These are phyloP conservation scores for Neodiprion virginianus DNA, from an alignment of 1,140 invertebrate genomes.

Conservation along the genomic window DNA sequence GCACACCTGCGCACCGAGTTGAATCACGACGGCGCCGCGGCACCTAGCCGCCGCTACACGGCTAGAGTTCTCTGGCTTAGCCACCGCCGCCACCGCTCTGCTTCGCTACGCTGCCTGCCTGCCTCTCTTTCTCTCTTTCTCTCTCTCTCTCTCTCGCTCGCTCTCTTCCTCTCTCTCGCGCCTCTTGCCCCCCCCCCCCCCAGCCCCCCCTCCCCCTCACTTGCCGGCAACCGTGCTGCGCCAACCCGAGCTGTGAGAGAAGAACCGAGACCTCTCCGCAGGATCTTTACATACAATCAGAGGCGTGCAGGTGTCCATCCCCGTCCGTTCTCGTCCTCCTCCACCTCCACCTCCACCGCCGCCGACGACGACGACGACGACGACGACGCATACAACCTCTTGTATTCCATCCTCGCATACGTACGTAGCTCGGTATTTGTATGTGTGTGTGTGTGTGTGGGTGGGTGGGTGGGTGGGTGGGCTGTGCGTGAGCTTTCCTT, in stretches of 20 bases:
- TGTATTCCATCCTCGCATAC: neutral
- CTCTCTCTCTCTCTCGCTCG: slow-evolving; percentile 25
- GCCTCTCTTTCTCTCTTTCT: slow-evolving; percentile 38
- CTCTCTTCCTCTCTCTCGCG: slow-evolving; percentile 25
- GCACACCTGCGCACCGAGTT: slow-evolving; percentile 60
- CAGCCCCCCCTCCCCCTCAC: neutral
- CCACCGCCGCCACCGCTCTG: neutral
- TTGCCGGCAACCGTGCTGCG: neutral
- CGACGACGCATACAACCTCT: too few relatives aligned
- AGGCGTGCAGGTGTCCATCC: slow-evolving; percentile 52
- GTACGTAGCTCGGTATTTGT: neutral
- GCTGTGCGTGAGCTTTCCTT: too few relatives aligned
- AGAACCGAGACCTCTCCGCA: slow-evolving; percentile 15
- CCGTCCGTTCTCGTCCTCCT: slow-evolving; percentile 15
- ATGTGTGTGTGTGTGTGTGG: too few relatives aligned
- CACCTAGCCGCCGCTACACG: neutral
- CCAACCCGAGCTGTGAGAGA: neutral
- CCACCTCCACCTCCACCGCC: slow-evolving; percentile 11
- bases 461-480: too few relatives aligned
- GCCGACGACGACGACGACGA: slow-evolving; percentile 26
- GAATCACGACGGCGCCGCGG: slow-evolving; percentile 58
- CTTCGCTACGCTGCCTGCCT: neutral
- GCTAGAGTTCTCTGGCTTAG: neutral
- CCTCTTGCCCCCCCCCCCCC: slow-evolving; percentile 30
- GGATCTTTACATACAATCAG: slow-evolving; percentile 47